These are phyloP conservation scores for Pocillopora verrucosa DNA, from an alignment of 64 coral and sea anemone genomes.

Conservation along the genomic window DNA sequence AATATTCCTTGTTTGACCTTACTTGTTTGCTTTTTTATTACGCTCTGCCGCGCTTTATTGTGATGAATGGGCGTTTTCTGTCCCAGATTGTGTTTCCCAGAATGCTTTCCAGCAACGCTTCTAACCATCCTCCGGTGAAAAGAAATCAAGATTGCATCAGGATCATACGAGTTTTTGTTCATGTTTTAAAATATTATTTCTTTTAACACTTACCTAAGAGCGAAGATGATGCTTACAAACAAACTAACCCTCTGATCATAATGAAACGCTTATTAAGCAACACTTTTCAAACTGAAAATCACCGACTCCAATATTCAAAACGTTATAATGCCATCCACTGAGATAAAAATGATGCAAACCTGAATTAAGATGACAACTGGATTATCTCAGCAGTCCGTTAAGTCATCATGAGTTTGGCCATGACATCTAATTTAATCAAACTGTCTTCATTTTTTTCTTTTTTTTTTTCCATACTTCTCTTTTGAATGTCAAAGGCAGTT, in stretches of 20 bases:
- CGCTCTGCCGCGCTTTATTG: not conserved
- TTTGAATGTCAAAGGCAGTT: too few species aligned
- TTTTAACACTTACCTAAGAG: conserved; percentile 7
- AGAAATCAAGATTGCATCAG: not conserved
- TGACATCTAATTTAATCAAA: too few species aligned
- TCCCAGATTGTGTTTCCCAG: not conserved
- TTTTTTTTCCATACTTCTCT: too few species aligned
- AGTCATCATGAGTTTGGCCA: too few species aligned
- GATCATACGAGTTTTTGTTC: not conserved
- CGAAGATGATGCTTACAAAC: not conserved
- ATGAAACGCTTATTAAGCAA: conserved; percentile 4
- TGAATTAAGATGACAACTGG: too few species aligned
- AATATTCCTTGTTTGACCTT: not conserved
- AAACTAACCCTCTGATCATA: not conserved
- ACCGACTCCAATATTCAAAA: too few species aligned
- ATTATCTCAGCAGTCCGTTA: too few species aligned
- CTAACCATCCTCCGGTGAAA: not conserved
- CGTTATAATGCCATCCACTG: too few species aligned
- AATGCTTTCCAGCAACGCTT: not conserved
- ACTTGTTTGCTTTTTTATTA: conserved; percentile 14
- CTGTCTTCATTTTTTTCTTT: too few species aligned
- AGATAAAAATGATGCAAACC: too few species aligned
- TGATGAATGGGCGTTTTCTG: not conserved
- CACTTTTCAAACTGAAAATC: not conserved
- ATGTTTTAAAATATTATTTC: not conserved